Conservation (phyloP, 2,113 vertebrate species). For the Camarhynchus parvulus region DNA sequence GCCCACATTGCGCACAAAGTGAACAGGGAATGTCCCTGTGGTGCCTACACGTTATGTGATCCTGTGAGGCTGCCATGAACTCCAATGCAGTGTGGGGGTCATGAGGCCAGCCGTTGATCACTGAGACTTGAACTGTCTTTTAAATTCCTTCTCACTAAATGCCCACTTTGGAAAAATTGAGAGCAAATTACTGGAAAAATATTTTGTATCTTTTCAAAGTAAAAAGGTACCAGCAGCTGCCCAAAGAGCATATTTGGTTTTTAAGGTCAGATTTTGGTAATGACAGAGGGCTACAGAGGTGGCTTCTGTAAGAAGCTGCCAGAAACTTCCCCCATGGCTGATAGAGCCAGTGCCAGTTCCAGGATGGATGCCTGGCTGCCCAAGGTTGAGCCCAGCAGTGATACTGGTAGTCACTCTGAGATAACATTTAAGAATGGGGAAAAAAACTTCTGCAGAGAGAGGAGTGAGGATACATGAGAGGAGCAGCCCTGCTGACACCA, state of each 20-base stretch:
- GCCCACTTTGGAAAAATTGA: not conserved
- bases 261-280: not conserved
- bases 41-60: accelerated
- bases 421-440: not conserved
- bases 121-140: not conserved
- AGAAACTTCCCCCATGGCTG: not conserved
- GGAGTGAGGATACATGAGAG: not conserved
- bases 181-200: not conserved
- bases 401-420: not conserved
- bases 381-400: not conserved
- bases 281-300: not conserved
- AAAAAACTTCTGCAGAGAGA: not conserved
- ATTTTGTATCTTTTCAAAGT: not conserved
- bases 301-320: not conserved
- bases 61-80: not conserved
- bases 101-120: not conserved
- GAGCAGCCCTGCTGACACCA: not conserved
- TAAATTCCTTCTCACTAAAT: not conserved
- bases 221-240: not conserved
- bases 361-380: not conserved
- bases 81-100: not conserved
- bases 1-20: not conserved
- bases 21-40: not conserved
- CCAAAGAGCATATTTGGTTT: not conserved
- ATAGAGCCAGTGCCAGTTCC: not conserved